Conservation (phyloP, 64 coral and sea anemone species). For the Catalaphyllia jardinei region DNA sequence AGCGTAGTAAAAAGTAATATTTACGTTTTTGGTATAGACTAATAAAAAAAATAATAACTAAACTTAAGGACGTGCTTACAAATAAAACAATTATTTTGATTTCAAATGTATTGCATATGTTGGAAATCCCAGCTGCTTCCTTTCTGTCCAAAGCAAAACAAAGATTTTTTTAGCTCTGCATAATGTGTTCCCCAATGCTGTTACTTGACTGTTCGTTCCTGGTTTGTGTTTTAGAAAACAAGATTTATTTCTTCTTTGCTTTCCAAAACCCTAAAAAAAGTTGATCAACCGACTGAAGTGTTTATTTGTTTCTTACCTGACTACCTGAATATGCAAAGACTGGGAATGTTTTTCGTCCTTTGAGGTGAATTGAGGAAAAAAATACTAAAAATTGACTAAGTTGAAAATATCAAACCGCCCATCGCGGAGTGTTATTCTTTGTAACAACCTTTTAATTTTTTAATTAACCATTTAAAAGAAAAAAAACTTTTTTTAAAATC, state of each 20-base stretch:
- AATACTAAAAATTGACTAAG: too few relatives aligned
- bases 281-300: background rate
- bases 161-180: background rate
- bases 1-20: background rate
- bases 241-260: background rate
- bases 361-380: too few relatives aligned
- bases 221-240: background rate
- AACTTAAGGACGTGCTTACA: background rate
- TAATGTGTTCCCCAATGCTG: background rate
- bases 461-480: too few relatives aligned
- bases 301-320: background rate
- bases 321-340: too few relatives aligned
- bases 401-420: too few relatives aligned
- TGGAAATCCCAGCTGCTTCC: conserved; percentile 1
- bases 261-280: background rate
- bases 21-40: background rate
- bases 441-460: too few relatives aligned
- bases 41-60: background rate
- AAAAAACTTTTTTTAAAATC: too few relatives aligned
- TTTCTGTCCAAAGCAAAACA: background rate
- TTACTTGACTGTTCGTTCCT: background rate
- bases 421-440: too few relatives aligned
- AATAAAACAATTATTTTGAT: background rate
- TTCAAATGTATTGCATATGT: background rate
- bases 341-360: too few relatives aligned